A percentile compares a stretch with the other conserved stretches of the same genome.
phyloP scores from a whole-genome alignment of 2,888 invertebrate species.

The Drosophila meridiana region DNA sequence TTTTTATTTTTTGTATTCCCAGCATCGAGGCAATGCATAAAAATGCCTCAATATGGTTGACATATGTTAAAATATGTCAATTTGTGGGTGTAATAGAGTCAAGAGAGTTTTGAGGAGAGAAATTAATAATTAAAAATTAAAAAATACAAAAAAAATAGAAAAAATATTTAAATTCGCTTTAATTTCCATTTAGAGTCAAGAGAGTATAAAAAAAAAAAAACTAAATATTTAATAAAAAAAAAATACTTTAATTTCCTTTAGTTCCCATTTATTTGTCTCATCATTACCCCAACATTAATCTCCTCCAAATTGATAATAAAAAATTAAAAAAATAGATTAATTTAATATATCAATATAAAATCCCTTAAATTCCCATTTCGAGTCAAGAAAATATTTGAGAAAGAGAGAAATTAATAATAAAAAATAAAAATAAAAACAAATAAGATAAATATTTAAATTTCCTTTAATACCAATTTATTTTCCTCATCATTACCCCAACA shows the following conservation, averaged over 20 bases:
- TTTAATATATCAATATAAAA: too few species aligned
- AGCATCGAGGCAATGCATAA: background rate
- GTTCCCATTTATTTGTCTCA: too few species aligned
- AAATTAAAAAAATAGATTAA: too few species aligned
- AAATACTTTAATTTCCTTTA: too few species aligned
- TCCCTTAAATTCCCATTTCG: too few species aligned
- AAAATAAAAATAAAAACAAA: too few species aligned
- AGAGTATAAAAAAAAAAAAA: too few species aligned
- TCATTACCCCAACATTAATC: too few species aligned
- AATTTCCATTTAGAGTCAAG: too few species aligned
- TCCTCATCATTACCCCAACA: background rate
- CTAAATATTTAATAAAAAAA: too few species aligned
- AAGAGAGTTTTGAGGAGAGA: background rate
- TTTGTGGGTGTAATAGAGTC: background rate
- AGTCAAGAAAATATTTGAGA: background rate
- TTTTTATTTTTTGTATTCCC: constrained; percentile 4
- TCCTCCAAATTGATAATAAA: too few species aligned
- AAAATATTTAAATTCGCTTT: too few species aligned
- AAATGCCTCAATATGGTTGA: background rate
- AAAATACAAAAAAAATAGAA: background rate
- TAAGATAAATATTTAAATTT: background rate
- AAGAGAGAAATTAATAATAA: background rate
- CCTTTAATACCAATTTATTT: background rate
- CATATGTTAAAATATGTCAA: background rate
- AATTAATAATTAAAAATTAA: background rate